These are phyloP conservation scores for Lottia scabra DNA, from an alignment of 2,888 invertebrate genomes.

Conservation along the genomic window DNA sequence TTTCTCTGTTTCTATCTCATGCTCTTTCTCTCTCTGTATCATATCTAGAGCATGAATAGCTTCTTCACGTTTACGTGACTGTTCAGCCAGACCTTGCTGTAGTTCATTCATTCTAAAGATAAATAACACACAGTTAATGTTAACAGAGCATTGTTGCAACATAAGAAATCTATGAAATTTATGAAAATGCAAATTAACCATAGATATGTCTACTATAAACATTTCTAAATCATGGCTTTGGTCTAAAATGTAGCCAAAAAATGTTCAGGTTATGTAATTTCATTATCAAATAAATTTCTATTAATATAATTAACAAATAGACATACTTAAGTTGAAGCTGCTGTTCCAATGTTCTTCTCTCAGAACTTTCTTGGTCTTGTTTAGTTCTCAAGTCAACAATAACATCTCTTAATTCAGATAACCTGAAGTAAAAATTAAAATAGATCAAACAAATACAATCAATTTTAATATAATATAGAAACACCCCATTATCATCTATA, in stretches of 20 bases:
- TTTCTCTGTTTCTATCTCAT: conserved; percentile 60
- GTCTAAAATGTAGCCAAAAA: too few relatives aligned
- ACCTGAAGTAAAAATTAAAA: conserved; percentile 46
- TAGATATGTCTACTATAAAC: too few relatives aligned
- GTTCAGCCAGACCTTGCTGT: conserved; percentile 52
- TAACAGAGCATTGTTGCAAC: too few relatives aligned
- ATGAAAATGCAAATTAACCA: too few relatives aligned
- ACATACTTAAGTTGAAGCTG: conserved; percentile 56
- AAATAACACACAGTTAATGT: background rate
- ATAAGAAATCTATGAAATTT: too few relatives aligned
- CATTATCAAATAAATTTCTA: too few relatives aligned
- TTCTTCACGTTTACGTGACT: conserved; percentile 63
- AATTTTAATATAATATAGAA: too few relatives aligned
- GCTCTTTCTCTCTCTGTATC: conserved; percentile 63
- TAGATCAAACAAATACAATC: too few relatives aligned
- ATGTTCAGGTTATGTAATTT: too few relatives aligned
- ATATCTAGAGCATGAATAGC: conserved; percentile 62
- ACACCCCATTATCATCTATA: too few relatives aligned
- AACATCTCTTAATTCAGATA: conserved; percentile 64
- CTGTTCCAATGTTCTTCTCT: conserved; percentile 62
- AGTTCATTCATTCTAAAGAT: conserved; percentile 48
- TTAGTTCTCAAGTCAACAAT: conserved; percentile 61
- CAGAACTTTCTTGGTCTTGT: conserved; percentile 63
- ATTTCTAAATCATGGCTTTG: too few relatives aligned
- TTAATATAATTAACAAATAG: background rate